These are phyloP conservation scores for Mastomys coucha DNA, from an alignment of 2,113 vertebrate genomes.

Conservation along the genomic window DNA sequence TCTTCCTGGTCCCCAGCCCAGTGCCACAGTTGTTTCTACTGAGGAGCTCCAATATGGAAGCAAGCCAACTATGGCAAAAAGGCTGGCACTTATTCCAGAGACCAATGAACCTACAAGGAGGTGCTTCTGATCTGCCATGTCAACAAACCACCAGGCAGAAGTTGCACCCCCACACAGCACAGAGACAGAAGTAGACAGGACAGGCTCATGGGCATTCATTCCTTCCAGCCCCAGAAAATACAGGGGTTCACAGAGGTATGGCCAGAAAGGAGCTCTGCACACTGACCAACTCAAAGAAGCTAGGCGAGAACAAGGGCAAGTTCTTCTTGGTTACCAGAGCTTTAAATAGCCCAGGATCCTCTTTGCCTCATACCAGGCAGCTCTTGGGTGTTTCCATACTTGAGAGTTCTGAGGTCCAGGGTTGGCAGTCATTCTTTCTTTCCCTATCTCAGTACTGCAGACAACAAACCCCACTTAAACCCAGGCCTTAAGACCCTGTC, in stretches of 20 bases:
- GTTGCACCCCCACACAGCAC: not conserved
- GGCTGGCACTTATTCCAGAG: not conserved
- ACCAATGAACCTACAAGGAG: not conserved
- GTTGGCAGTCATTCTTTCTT: not conserved
- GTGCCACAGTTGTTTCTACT: not conserved
- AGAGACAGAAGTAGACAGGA: not conserved
- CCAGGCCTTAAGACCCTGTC: not conserved
- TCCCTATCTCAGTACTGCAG: not conserved
- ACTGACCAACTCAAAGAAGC: not conserved
- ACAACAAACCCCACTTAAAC: not conserved
- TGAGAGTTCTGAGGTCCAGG: slow-evolving; percentile 68
- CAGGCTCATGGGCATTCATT: slow-evolving; percentile 8
- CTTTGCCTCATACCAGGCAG: not conserved
- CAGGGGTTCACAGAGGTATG: not conserved
- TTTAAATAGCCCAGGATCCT: not conserved
- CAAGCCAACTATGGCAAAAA: not conserved
- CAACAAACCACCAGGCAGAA: not conserved
- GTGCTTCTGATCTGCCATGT: not conserved
- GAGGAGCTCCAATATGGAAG: not conserved
- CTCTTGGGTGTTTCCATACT: slow-evolving; percentile 54
- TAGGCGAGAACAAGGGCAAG: not conserved
- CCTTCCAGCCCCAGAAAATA: slow-evolving; percentile 37
- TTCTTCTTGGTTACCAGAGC: not conserved
- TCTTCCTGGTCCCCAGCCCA: slow-evolving; percentile 43
- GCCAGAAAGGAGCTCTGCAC: slow-evolving; percentile 28